Base-by-base conservation (phyloP, 2,797 vertebrate genomes). In the Callimico goeldii region DNA sequence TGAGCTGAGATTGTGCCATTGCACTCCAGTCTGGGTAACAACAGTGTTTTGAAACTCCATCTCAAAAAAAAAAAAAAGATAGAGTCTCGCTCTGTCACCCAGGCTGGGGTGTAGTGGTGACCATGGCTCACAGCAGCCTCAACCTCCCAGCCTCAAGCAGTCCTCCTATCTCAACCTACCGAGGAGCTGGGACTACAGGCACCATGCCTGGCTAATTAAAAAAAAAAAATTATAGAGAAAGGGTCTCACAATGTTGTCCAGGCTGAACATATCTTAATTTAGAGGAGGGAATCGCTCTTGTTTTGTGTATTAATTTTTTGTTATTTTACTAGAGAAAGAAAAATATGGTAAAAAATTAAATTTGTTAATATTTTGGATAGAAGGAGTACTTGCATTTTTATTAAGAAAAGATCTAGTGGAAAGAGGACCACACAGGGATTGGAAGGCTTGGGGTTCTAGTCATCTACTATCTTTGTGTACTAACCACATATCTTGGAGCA, bases 281-380 rank as follows among this genome's bases (percentile, higher is more conserved):
- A 4, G 46, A 33, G 36, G 46, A 2, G 4, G 41, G 28, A 57
- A 75, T 75, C 5, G 13, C 10, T 55, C 39, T 70, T 88, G 84
- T 80, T 28, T 4, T 61, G n/a, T 61, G 30, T 50, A 57, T 82
- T 85, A 75, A 61, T 48, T 76, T 94, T 90, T 77, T 91, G 33
- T 73, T 90, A 92, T 88, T 81, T 94, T 6, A 20, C 67, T 91
- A 84, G 9, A 93, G 73, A 81, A 93, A 88, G 70, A 88, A 90
- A 85, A 64, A 67, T 58, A 57, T 70, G 75, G 22, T 33, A 39
- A 20, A 64, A 94, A 77, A 70, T 67, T 79, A 93, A 91, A 39
- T 77, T 43, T 77, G 67, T 72, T 6, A 81, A 19, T n/a, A 50
- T 82, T 92, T 97, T 76, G 67, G 41, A 90, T n/a, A 61, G 30